Evolutionary conservation across 2,797 vertebrate genomes (phyloP).

Genomic region (Channallabes apus): DNA sequence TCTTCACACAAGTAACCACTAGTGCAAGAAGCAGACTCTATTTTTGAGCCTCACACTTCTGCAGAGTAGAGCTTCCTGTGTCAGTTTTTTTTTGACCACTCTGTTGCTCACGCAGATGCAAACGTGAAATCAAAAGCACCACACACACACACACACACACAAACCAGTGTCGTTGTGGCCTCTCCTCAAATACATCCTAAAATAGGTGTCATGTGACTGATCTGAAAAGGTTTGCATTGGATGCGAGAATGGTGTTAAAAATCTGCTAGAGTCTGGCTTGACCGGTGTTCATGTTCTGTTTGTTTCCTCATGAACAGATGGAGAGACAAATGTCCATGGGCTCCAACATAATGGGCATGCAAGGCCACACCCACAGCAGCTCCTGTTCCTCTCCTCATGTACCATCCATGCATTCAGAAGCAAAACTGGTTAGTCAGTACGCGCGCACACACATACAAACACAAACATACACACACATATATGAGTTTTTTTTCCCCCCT

Average conservation of each 20-base stretch:
- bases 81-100: constrained; percentile 46
- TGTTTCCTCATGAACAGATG: constrained; percentile 80
- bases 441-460: neutral
- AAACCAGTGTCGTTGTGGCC: neutral
- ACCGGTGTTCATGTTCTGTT: constrained; percentile 18
- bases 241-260: neutral
- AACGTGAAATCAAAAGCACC: constrained; percentile 31
- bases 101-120: neutral
- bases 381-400: constrained; percentile 94
- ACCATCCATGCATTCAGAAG: constrained; percentile 97
- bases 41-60: constrained; percentile 38
- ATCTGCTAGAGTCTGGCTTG: neutral
- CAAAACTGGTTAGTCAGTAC: constrained; percentile 90
- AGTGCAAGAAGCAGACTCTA: constrained; percentile 7
- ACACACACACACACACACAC: neutral
- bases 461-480: constrained; percentile 38
- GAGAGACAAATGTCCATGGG: constrained; percentile 98
- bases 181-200: neutral
- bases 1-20: constrained; percentile 6
- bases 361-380: constrained; percentile 88
- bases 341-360: constrained; percentile 98
- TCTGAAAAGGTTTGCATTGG: neutral
- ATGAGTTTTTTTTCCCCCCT: neutral
- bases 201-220: neutral
- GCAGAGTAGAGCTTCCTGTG: constrained; percentile 53